Base-by-base conservation (phyloP, 2,113 vertebrate genomes). In the Promerops cafer region DNA sequence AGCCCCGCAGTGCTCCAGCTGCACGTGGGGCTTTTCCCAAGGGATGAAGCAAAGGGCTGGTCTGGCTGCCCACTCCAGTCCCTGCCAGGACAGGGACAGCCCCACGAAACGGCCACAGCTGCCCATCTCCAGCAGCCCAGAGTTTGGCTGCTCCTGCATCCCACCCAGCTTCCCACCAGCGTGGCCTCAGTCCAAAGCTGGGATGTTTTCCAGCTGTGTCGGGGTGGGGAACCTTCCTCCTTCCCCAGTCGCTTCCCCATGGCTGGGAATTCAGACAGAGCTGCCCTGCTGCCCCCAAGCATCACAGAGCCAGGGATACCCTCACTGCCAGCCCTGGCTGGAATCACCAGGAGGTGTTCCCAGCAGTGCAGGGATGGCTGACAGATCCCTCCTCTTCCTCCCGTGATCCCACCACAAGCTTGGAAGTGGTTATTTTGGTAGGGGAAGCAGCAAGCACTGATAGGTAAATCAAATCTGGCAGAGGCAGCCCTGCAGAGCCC, bases 271-370 rank as follows among this genome's bases (percentile, higher is more conserved):
- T 23, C 5, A 0, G 1, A 39, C 52, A 61, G 83, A 71, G 74
- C 60, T 53, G n/a, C 54, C 47, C 75, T 21, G 47, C 21, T 70
- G 14, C 10, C 71, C 31, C 8, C 2, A 3, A 8, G 12, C 40
- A 10, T 42, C 37, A 1, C 23, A 15, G 61, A 69, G 30, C 45
- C 27, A 4, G 2, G 11, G 45, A 6, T 19, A 6, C 7, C 6
- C 35, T 72, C 28, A 1, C 35, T 40, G 77, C 45, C 26, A 60
- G 65, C 63, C 49, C 68, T 2, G 6, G 22, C 31, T 9, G 30
- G 23, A 35, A 7, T 12, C 6, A 2, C 42, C 2, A 4, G 0
- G 3, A 44, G 4, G 10, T 22, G 59, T 5, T 69, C 27, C 18
- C 45, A 11, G 59, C 57, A 50, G 28, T 0, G 14, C 50, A 16